Base-by-base conservation (phyloP, 1,140 invertebrate species). In the Drosophila prosaltans region DNA sequence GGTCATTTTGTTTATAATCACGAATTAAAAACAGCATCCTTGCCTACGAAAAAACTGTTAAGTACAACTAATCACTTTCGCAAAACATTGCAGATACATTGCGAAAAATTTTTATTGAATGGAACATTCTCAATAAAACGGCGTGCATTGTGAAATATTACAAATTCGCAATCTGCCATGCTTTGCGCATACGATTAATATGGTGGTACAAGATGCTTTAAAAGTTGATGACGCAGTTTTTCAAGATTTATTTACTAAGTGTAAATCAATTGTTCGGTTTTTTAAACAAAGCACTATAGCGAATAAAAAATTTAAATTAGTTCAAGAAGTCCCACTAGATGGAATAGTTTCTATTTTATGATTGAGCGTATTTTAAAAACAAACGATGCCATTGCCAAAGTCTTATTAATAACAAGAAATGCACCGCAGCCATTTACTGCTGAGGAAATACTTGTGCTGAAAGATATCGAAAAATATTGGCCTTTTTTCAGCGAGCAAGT, bases 81-180 rank as follows among this genome's bases (percentile, higher is more conserved):
- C 66, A 69, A 74, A 69, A 74, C 43, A 74, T 74, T 59, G 65
- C 65, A 41, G 54, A 74, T 36, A 74, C 65, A 10, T 67, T 69
- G 36, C 55, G 26, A 41, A 45, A 65, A 10, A 59, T 74, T 30
- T 71, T 74, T 9, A 58, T 43, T 11, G 39, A 70, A 3, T 70
- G 68, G 63, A 57, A 74, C 21, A 66, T 71, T 7, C 41, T 61
- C 6, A 24, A 65, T 6, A 74, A 74, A 66, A 70, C 63, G 1
- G 68, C 71, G 9, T 75, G 68, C 45, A 60, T 51, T 48, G 58
- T 61, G 45, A 43, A 5, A 43, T 43, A 3, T 43, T 43, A 61
- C 57, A 30, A 40, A 48, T 43, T 28, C 41, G 28, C 26, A 26
- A 62, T 11, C 60, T 62, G 41, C 40, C 60, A 28, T 45, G 40